Evolutionary conservation across 2,888 invertebrate genomes (phyloP), one percentile per base, ranked within the genome.

Genomic region (Flabesymbios commensalis): DNA sequence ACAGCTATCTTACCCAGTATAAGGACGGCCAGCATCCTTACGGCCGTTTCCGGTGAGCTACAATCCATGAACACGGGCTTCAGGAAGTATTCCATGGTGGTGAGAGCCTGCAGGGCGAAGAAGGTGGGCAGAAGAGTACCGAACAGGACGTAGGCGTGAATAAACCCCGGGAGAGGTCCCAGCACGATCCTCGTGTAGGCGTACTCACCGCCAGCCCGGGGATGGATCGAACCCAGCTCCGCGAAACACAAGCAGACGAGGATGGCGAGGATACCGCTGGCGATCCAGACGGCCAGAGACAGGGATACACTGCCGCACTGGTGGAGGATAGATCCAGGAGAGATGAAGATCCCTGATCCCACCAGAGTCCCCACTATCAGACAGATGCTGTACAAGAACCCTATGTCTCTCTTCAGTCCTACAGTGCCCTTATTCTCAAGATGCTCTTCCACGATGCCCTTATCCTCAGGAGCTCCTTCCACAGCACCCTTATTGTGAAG

Each of bases 311-410:
- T 61, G 93, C 95, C 14, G 90, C 93, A 57, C 77, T 90, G 86
- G 63, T 85, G 83, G 26, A 97, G 86, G n/a, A 94, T 94, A 70
- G 95, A 90, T 78, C 90, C 91, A 0, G 96, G 96, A 29, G 94
- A 92, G 45, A 96, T 92, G 82, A 97, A 96, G 74, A 96, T 96
- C 10, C 96, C 97, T 1, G 95, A 90, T 1, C 97, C 39, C 17
- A 36, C 39, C 39, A 36, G 10, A 17, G 39, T 36, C 10, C 39
- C 39, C 10, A 36, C 39, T 17, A 36, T 36, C 39, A 36, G 17
- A 36, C 39, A 36, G 39, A 36, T 36, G 39, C 10, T 17, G 17
- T 10, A 36, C 39, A 36, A 10, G 10, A 36, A 10, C 39, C 39
- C 39, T 14, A 36, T 14, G 10, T 36, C 39, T 17, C 39, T 10